phyloP scores from a whole-genome alignment of 2,113 vertebrate species.

The Empidonax traillii region DNA sequence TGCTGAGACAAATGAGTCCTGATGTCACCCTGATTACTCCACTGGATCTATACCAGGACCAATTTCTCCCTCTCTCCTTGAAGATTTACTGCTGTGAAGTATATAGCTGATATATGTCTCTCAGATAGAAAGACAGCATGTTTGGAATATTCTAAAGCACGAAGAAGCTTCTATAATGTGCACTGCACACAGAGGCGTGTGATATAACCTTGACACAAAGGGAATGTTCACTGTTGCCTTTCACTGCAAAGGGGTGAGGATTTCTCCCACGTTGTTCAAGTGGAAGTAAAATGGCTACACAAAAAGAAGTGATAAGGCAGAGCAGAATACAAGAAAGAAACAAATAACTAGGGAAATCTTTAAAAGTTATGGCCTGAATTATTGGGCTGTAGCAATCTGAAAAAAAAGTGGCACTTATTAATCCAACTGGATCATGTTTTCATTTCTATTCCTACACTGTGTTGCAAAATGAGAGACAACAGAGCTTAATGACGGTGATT shows the following conservation, averaged over 20 bases:
- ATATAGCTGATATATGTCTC: not conserved
- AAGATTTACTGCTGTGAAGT: not conserved
- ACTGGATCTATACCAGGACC: not conserved
- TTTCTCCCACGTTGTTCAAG: not conserved
- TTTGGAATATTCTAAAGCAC: not conserved
- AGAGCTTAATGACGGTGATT: not conserved
- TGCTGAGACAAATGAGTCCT: not conserved
- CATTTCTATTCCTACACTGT: not conserved
- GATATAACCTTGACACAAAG: not conserved
- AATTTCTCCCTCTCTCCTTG: not conserved
- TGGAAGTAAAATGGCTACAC: not conserved
- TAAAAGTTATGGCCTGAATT: not conserved
- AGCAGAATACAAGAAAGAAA: not conserved
- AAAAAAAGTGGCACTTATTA: not conserved
- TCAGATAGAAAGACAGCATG: not conserved
- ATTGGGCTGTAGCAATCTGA: not conserved
- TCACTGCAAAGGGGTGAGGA: not conserved
- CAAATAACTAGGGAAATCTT: not conserved
- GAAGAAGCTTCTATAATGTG: not conserved
- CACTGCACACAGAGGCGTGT: accelerated
- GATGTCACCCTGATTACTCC: not conserved
- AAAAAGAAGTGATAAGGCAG: not conserved
- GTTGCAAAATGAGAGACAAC: not conserved
- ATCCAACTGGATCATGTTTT: not conserved
- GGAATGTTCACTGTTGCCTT: not conserved